A percentile compares a stretch with the other conserved stretches of the same genome.
phyloP scores from a whole-genome alignment of 2,888 invertebrate genomes.

The Rhamphomyia laevipes region DNA sequence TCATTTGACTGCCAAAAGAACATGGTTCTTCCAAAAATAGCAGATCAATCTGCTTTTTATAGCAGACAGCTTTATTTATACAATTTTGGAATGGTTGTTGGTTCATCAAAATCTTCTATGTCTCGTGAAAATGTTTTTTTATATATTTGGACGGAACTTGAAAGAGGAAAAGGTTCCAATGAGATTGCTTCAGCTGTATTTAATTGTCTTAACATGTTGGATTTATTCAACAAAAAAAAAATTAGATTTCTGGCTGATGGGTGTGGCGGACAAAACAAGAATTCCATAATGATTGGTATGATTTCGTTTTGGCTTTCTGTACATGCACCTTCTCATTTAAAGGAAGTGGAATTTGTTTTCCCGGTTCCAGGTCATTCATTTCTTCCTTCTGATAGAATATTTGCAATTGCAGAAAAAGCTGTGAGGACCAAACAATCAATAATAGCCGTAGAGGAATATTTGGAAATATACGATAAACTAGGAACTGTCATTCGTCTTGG shows the following conservation, averaged over 20 bases:
- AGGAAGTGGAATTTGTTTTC: constrained; percentile 18
- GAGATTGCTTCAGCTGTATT: constrained; percentile 23
- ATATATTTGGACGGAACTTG: not conserved
- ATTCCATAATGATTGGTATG: constrained; percentile 20
- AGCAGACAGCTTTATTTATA: constrained; percentile 20
- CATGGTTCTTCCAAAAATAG: too few relatives aligned
- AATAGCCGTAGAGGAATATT: constrained; percentile 17
- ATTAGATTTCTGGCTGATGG: constrained; percentile 23
- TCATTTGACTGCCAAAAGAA: too few relatives aligned
- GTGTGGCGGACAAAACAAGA: constrained; percentile 25
- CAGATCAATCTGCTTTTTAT: too few relatives aligned
- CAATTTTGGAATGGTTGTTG: constrained; percentile 21
- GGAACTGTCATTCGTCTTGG: constrained; percentile 2
- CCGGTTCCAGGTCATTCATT: constrained; percentile 22
- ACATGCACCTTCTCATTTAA: constrained; percentile 14
- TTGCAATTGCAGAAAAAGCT: constrained; percentile 18
- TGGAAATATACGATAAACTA: constrained; percentile 10
- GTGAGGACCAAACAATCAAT: constrained; percentile 16
- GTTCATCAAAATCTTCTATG: constrained; percentile 14
- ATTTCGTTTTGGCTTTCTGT: constrained; percentile 15
- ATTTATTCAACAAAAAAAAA: constrained; percentile 5
- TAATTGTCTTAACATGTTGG: constrained; percentile 10
- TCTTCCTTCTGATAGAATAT: constrained; percentile 22
- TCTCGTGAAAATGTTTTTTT: constrained; percentile 7
- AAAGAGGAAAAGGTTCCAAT: constrained; percentile 21